Evolutionary conservation across 2,888 invertebrate genomes (phyloP).

Genomic region (Tetragnatha montana): DNA sequence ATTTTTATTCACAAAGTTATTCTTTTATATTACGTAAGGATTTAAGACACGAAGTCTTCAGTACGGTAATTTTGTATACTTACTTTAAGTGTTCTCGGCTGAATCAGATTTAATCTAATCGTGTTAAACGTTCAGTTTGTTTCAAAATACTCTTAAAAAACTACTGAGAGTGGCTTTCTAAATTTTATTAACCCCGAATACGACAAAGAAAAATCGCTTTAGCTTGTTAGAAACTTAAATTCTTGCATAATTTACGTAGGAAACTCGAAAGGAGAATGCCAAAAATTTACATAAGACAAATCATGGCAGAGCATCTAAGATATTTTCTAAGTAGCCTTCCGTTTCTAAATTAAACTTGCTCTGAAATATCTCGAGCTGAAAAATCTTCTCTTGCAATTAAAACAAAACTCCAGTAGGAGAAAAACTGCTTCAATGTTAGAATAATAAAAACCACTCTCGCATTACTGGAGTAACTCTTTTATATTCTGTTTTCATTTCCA

Average conservation of each 20-base stretch:
- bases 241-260: not conserved
- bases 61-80: no score
- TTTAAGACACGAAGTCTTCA: no score
- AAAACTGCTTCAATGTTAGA: not conserved
- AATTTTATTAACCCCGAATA: not conserved
- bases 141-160: not conserved
- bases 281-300: not conserved
- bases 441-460: not conserved
- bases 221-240: not conserved
- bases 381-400: not conserved
- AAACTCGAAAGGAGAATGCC: not conserved
- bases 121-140: no score
- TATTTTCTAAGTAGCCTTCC: not conserved
- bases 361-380: not conserved
- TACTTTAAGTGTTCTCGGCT: no score
- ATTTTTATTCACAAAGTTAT: no score
- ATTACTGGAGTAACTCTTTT: not conserved
- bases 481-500: not conserved
- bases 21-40: no score
- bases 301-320: not conserved
- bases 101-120: no score
- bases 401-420: not conserved
- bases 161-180: not conserved
- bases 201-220: not conserved
- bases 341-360: not conserved